These are phyloP conservation scores for Sebastes schlegelii DNA, from an alignment of 2,113 vertebrate genomes.

Conservation along the genomic window DNA sequence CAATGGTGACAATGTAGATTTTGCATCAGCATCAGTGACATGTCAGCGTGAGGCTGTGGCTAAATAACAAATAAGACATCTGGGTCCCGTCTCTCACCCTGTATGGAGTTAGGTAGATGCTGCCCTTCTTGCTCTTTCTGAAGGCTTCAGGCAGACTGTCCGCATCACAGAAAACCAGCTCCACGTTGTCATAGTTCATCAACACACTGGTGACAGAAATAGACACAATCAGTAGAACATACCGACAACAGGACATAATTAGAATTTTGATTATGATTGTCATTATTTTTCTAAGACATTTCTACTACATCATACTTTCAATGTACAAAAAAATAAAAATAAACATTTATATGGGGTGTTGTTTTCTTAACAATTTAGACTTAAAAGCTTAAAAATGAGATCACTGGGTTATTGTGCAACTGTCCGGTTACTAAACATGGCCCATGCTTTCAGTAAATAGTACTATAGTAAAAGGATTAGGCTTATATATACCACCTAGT, in stretches of 20 bases:
- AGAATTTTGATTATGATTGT: too few relatives aligned
- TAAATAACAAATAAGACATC: constrained; percentile 1
- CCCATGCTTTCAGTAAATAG: constrained; percentile 35
- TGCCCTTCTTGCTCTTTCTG: constrained; percentile 95
- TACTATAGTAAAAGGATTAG: constrained; percentile 61
- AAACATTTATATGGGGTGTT: background rate
- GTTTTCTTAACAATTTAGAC: background rate
- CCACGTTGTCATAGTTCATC: constrained; percentile 94
- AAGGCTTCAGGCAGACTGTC: constrained; percentile 92
- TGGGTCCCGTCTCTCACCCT: constrained; percentile 84
- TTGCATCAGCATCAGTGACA: too few relatives aligned
- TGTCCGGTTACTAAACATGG: constrained; percentile 43
- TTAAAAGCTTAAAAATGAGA: constrained; percentile 40
- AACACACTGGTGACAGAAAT: constrained; percentile 76
- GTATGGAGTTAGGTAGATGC: constrained; percentile 94
- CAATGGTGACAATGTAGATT: background rate
- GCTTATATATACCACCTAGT: constrained; percentile 19
- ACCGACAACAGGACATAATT: too few relatives aligned
- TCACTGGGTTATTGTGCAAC: constrained; percentile 47
- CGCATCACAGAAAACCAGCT: constrained; percentile 91
- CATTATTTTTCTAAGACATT: too few relatives aligned
- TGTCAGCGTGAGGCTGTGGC: background rate
- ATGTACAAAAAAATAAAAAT: background rate
- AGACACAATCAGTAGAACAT: background rate
- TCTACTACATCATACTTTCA: background rate